phyloP scores from a whole-genome alignment of 2,113 vertebrate species.

The Sceloporus tristichus region DNA sequence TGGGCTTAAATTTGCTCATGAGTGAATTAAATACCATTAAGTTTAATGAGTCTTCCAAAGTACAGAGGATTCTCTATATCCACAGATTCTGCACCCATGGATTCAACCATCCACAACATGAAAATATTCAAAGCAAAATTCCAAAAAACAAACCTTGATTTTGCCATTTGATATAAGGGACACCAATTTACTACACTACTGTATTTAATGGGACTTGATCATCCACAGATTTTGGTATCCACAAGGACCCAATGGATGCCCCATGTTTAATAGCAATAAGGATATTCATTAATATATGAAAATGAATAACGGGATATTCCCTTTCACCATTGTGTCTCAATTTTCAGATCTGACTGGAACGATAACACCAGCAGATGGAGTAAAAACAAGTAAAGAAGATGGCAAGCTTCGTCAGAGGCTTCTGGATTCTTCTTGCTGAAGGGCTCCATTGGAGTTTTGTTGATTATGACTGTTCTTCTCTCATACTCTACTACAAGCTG shows the following conservation, averaged over 20 bases:
- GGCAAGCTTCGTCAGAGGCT: conserved; percentile 79
- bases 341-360: conserved; percentile 71
- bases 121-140: too few species aligned
- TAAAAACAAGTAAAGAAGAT: conserved; percentile 50
- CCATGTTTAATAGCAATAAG: not conserved
- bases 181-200: too few species aligned
- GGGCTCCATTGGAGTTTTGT: not conserved
- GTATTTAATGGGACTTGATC: too few species aligned
- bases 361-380: conserved; percentile 1
- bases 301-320: not conserved
- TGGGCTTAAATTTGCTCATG: not conserved
- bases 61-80: too few species aligned
- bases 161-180: too few species aligned
- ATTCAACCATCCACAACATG: too few species aligned
- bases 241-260: too few species aligned
- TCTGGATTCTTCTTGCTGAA: conserved; percentile 77
- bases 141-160: too few species aligned
- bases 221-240: too few species aligned
- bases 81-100: too few species aligned
- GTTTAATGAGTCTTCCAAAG: not conserved
- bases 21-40: not conserved
- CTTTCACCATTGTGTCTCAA: not conserved
- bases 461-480: not conserved
- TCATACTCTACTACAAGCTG: not conserved
- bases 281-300: not conserved